Conservation (phyloP, 2,888 invertebrate genomes). For the Hedychridium roseum region DNA sequence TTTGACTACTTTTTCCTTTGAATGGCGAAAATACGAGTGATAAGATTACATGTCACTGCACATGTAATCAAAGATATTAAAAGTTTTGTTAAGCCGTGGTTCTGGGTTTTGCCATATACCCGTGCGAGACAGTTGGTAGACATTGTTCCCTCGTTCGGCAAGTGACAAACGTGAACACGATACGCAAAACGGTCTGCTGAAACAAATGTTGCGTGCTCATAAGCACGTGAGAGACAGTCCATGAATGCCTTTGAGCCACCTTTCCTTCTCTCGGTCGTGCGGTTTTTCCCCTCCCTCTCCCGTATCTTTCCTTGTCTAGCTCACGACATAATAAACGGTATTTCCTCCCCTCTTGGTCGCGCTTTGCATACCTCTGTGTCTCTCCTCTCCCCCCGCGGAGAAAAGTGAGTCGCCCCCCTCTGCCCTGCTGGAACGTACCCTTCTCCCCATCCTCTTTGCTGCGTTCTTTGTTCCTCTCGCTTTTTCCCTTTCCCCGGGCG, state of each 20-base stretch:
- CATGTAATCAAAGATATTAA: too few species aligned
- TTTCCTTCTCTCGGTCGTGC: background rate
- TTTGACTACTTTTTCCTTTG: too few species aligned
- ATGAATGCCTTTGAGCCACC: background rate
- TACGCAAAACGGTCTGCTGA: too few species aligned
- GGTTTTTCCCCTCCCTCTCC: background rate
- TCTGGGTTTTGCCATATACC: too few species aligned
- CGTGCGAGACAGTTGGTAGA: too few species aligned
- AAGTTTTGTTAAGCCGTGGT: too few species aligned
- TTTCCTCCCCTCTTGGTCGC: background rate
- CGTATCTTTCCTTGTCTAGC: background rate
- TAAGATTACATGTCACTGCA: too few species aligned
- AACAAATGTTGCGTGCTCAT: too few species aligned
- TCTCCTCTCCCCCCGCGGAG: background rate
- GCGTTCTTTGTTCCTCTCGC: background rate
- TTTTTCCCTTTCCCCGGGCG: background rate
- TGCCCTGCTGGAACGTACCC: background rate
- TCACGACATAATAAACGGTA: background rate
- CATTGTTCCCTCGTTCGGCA: too few species aligned
- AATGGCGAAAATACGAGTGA: too few species aligned
- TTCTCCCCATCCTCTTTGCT: background rate
- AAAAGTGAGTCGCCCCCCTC: background rate
- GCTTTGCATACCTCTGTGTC: conserved; percentile 10
- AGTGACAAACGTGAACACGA: too few species aligned
- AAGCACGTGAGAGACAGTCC: too few species aligned